Base-by-base conservation (phyloP, 2,113 vertebrate species). In the Ptychochromis oligacanthus region DNA sequence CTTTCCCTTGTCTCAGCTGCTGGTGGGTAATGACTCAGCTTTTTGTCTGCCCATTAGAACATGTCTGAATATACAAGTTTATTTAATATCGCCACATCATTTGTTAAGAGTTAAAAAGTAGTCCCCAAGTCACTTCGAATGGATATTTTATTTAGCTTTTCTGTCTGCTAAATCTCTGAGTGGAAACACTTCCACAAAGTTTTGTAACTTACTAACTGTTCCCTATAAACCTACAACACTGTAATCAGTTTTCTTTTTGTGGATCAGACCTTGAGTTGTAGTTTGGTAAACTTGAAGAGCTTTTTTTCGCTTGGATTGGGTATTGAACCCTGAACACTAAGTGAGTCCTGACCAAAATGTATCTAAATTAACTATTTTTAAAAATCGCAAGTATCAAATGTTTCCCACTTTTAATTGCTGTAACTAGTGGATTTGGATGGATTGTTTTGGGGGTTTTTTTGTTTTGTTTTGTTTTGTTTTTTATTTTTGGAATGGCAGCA, bases 381-480 rank as follows among this genome's bases (percentile, higher is more conserved):
- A 46, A 46, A 15, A 46, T 46, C 4, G 14, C 43, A 15, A 15
- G 14, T 15, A 46, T 15, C 43, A 46, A 40, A 26, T 26, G 8
- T 4, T 67, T 67, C 26, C 15, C 46, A 2, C 40, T 49, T 49
- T 0, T 70, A 70, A 12, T 14, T 24, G 46, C 18, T 0, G 46
- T 46, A 67, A 67, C 15, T 14, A n/a, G n/a, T n/a, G n/a, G n/a
- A n/a, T n/a, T n/a, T n/a, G n/a, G 14, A 18, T 67, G 46, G 26
- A 67, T 17, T 52, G 46, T 31, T 31, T 31, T 31, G 28, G 28
- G n/a, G n/a, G n/a, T n/a, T n/a, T n/a, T n/a, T n/a, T n/a, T n/a
- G n/a, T n/a, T n/a, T n/a, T n/a, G n/a, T n/a, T n/a, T n/a, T n/a
- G n/a, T n/a, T n/a, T 31, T 31, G 2, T 31, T 31, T 31, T 31